Evolutionary conservation across 2,888 invertebrate species (phyloP).

Genomic region (Hirudinaria manillensis): DNA sequence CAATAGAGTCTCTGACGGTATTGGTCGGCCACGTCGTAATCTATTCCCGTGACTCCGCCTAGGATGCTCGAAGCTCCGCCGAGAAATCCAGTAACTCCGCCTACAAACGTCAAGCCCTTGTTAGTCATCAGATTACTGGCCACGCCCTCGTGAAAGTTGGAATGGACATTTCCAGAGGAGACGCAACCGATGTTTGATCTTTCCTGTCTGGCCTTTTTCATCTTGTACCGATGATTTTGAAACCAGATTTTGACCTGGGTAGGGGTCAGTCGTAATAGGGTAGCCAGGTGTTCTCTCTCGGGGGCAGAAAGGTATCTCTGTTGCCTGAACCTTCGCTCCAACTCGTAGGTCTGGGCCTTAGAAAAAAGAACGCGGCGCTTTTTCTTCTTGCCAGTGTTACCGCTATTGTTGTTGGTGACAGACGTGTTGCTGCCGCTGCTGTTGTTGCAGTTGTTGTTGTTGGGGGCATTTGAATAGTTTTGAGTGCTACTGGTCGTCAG

Average conservation of each 20-base stretch:
- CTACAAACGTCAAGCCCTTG: not conserved
- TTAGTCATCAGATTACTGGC: not conserved
- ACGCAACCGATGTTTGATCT: constrained; percentile 57
- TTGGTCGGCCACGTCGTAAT: not conserved
- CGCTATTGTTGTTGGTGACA: not conserved
- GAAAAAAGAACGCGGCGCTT: constrained; percentile 93
- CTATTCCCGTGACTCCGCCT: not conserved
- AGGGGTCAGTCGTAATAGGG: constrained; percentile 76
- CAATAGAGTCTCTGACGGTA: not conserved
- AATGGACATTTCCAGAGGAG: not conserved
- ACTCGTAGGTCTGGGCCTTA: constrained; percentile 93
- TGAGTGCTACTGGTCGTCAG: not conserved
- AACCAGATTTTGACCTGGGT: constrained; percentile 82
- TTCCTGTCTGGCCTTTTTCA: constrained; percentile 95
- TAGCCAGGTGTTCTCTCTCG: constrained; percentile 90
- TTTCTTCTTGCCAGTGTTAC: constrained; percentile 53
- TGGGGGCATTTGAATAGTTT: not conserved
- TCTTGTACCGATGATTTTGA: constrained; percentile 99
- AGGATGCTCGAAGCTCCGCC: not conserved
- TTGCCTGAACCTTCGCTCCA: constrained; percentile 90
- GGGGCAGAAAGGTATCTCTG: constrained; percentile 96
- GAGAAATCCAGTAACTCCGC: not conserved
- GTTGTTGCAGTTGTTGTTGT: not conserved
- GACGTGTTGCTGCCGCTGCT: not conserved
- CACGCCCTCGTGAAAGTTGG: not conserved